phyloP scores from a whole-genome alignment of 2,888 invertebrate species.

The Rotaria sp. region DNA sequence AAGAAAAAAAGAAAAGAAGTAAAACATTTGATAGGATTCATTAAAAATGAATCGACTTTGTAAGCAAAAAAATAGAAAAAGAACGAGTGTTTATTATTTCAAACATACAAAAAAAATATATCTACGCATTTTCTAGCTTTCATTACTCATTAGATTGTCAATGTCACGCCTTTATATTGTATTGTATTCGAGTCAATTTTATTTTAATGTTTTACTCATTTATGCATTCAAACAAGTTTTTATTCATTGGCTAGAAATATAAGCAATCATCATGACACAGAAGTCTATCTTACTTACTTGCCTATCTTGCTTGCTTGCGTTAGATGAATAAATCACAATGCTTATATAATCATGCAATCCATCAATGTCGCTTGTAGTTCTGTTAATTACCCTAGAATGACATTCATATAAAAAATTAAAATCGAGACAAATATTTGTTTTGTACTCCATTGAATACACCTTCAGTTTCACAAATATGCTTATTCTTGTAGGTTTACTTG shows the following conservation, averaged over 20 bases:
- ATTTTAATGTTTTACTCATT: background rate
- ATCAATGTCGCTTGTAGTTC: too few relatives aligned
- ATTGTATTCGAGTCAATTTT: too few relatives aligned
- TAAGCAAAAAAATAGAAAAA: background rate
- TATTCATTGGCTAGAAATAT: background rate
- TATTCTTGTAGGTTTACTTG: too few relatives aligned
- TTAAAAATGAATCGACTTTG: background rate
- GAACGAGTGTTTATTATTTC: background rate
- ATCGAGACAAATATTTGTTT: too few relatives aligned
- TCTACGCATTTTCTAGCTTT: background rate
- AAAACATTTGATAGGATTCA: background rate
- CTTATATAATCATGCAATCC: too few relatives aligned
- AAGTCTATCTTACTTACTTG: too few relatives aligned
- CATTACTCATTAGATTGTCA: background rate
- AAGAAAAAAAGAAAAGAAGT: background rate
- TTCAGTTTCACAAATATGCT: too few relatives aligned
- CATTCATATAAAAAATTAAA: too few relatives aligned
- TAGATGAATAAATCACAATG: too few relatives aligned
- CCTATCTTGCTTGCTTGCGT: too few relatives aligned
- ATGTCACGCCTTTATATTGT: background rate
- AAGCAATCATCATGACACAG: background rate
- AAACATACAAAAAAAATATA: background rate
- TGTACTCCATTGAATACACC: too few relatives aligned
- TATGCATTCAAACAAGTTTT: background rate
- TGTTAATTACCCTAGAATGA: too few relatives aligned